Base-by-base conservation (phyloP, 2,797 vertebrate genomes). In the Phataginus tricuspis region DNA sequence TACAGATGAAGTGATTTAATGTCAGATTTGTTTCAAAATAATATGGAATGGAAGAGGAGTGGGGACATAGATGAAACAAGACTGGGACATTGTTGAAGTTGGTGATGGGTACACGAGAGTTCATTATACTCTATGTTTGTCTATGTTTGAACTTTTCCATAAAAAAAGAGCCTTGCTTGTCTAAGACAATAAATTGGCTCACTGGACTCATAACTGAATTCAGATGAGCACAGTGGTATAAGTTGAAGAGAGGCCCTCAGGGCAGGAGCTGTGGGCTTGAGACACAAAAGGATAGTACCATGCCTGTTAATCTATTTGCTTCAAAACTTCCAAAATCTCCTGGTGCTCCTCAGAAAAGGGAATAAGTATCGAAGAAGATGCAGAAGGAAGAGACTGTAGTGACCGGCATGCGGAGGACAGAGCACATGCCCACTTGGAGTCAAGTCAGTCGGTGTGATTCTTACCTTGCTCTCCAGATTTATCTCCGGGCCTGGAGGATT, bases 341-440 rank as follows among this genome's bases (percentile, higher is more conserved):
- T 16, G n/a, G 25, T 94, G 82, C 53, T 57, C 79, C 72, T 64
- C 23, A 74, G 69, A 39, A 87, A 96, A 87, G 82, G 69, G 77
- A 95, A 77, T 88, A 82, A 90, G 29, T 82, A 45, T n/a, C 86
- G 49, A 90, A 89, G 63, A 93, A 72, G 49, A 51, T 86, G 55
- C 49, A 75, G 9, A 57, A 80, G 39, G 39, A 77, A 84, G 61
- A 86, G 61, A 10, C 29, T 59, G 53, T 39, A 45, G 34, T 75
- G 27, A 49, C n/a, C 49, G 64, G 25, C 16, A 37, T 19, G 29
- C 8, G 37, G 59, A 78, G 86, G 68, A 84, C 25, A 75, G 19
- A 59, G 27, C 63, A 51, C 51, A 61, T 39, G 55, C 15, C 75
- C 49, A 68, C 27, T 15, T 55, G 8, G 34, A 86, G 53, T 42